Evolutionary conservation across 2,113 vertebrate genomes (phyloP).

Genomic region (Albula goreensis): DNA sequence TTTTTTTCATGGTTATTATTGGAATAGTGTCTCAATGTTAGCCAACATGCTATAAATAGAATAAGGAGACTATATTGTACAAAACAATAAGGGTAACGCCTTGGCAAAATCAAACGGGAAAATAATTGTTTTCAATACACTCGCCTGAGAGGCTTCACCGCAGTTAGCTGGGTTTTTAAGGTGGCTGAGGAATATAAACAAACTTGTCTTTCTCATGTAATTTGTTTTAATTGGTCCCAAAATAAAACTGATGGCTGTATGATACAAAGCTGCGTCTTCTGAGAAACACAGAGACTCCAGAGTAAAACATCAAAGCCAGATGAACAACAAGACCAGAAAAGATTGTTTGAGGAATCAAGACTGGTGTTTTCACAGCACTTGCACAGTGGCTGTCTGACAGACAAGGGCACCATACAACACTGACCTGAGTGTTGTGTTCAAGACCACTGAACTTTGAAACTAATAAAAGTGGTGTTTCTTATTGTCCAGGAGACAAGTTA

Average conservation of each 20-base stretch:
- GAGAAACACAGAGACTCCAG: neutral
- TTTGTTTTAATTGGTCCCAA: slow-evolving; percentile 12
- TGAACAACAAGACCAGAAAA: slow-evolving; percentile 26
- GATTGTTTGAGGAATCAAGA: slow-evolving; percentile 4
- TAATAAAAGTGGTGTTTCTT: slow-evolving; percentile 77
- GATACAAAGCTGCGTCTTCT: neutral
- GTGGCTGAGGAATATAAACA: neutral
- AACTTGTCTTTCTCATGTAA: neutral
- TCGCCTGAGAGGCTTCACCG: neutral
- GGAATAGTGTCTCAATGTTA: slow-evolving; percentile 34
- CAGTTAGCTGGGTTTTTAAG: neutral
- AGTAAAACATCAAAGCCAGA: slow-evolving; percentile 12
- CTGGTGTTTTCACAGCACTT: slow-evolving; percentile 58
- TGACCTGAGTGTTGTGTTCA: slow-evolving; percentile 70
- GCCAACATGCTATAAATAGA: slow-evolving; percentile 21
- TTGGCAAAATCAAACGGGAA: neutral
- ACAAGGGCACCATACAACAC: slow-evolving; percentile 63
- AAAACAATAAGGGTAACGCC: neutral
- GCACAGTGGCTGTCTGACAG: slow-evolving; percentile 68
- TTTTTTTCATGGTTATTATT: slow-evolving; percentile 43
- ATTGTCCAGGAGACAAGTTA: slow-evolving; percentile 74
- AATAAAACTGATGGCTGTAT: neutral
- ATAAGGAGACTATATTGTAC: neutral
- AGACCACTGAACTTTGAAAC: slow-evolving; percentile 80
- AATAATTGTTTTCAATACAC: neutral